phyloP scores from a whole-genome alignment of 1,140 invertebrate genomes.

The Venturia canescens region DNA sequence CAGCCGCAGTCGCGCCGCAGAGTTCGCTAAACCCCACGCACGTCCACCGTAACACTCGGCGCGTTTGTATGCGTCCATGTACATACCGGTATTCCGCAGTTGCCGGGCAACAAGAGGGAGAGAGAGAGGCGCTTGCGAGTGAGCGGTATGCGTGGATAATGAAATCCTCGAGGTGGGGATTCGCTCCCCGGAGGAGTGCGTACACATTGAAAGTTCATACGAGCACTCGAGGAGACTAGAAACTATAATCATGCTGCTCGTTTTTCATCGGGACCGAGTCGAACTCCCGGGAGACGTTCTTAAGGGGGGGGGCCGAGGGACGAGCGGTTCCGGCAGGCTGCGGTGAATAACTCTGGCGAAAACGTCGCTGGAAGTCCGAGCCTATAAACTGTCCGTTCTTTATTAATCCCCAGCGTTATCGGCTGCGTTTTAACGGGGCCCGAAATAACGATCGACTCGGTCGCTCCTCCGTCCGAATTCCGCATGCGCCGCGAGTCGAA shows the following conservation, averaged over 20 bases:
- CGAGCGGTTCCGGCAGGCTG: neutral
- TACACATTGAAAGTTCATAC: slow-evolving; percentile 1
- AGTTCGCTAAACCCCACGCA: slow-evolving; percentile 15
- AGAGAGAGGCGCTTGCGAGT: neutral
- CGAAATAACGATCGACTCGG: too few species aligned
- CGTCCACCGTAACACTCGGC: neutral
- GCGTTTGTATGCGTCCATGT: neutral
- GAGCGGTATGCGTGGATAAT: slow-evolving; percentile 22
- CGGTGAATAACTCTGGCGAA: neutral
- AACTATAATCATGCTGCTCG: slow-evolving; percentile 12
- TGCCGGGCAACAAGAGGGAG: slow-evolving; percentile 33
- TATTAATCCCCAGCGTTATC: neutral
- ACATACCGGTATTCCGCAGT: slow-evolving; percentile 14
- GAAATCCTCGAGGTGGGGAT: slow-evolving; percentile 20
- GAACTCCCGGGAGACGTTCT: neutral
- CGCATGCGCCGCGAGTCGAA: neutral
- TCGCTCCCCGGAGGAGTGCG: neutral
- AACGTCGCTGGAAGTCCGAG: neutral
- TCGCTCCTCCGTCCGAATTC: too few species aligned
- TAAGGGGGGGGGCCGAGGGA: neutral
- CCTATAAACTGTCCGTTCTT: neutral
- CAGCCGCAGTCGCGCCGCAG: neutral
- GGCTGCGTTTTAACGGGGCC: neutral
- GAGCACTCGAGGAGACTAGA: neutral
- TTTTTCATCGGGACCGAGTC: slow-evolving; percentile 10